Evolutionary conservation across 2,797 vertebrate species (phyloP).

Genomic region (Cyprinella venusta): DNA sequence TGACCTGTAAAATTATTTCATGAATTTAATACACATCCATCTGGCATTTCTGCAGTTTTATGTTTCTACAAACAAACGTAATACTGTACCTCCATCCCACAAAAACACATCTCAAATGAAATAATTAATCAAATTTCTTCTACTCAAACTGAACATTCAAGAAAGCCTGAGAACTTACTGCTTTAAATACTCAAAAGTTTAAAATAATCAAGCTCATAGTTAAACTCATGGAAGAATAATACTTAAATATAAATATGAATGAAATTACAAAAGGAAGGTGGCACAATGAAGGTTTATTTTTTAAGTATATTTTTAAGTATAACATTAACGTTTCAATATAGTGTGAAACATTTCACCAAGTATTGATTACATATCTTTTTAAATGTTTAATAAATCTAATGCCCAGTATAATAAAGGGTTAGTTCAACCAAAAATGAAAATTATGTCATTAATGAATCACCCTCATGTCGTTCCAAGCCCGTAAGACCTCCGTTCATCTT

Average conservation of each 20-base stretch:
- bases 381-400: neutral
- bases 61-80: no score
- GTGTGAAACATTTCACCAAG: neutral
- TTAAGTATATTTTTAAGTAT: neutral
- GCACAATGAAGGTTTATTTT: neutral
- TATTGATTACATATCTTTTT: neutral
- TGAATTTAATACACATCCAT: slow-evolving; percentile 16
- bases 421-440: no score
- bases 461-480: no score
- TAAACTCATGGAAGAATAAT: neutral
- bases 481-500: no score
- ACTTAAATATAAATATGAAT: neutral
- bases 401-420: neutral
- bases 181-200: no score
- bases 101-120: neutral
- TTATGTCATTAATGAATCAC: no score
- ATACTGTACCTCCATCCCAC: neutral
- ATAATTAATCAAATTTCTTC: neutral
- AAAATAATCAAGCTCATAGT: neutral
- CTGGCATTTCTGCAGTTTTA: no score
- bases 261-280: no score
- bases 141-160: neutral
- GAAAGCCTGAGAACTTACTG: neutral
- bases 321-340: neutral
- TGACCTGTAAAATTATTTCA: slow-evolving; percentile 56